Evolutionary conservation across 2,888 invertebrate genomes (phyloP).

Genomic region (Mongoloraphidia duomilia): DNA sequence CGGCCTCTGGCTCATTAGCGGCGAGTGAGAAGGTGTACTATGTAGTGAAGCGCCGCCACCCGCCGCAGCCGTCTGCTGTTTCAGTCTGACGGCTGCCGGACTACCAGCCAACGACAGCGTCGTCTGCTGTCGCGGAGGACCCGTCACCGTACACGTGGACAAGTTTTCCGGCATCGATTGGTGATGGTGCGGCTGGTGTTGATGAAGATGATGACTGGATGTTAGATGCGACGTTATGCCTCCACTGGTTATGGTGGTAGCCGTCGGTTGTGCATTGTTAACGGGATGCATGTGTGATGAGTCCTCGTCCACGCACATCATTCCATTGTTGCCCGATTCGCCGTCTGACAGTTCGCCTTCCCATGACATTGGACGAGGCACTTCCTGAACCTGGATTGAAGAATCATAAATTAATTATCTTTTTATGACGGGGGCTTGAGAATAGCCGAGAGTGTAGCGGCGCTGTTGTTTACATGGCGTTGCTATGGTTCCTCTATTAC

Average conservation of each 20-base stretch:
- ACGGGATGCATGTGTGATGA: slow-evolving; percentile 19
- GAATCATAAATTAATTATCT: no score
- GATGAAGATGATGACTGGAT: slow-evolving; percentile 20
- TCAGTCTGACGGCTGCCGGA: slow-evolving; percentile 25
- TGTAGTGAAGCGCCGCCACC: slow-evolving; percentile 46
- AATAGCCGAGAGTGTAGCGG: no score
- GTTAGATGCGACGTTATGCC: slow-evolving; percentile 6
- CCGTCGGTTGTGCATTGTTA: slow-evolving; percentile 8
- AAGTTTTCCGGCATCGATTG: slow-evolving; percentile 23
- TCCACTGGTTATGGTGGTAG: background rate
- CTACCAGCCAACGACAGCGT: slow-evolving; percentile 13
- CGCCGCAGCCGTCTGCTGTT: slow-evolving; percentile 30
- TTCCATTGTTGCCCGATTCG: slow-evolving; percentile 33
- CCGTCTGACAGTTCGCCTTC: slow-evolving; percentile 84
- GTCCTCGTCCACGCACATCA: slow-evolving; percentile 25
- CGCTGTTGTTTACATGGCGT: no score
- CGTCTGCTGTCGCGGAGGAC: background rate
- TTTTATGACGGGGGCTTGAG: no score
- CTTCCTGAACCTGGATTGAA: slow-evolving; percentile 21
- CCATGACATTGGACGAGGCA: slow-evolving; percentile 81
- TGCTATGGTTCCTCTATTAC: no score
- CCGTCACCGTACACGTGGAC: slow-evolving; percentile 13
- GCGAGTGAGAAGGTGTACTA: slow-evolving; percentile 52
- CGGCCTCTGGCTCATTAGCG: slow-evolving; percentile 45
- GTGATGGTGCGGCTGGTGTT: background rate